Base-by-base conservation (phyloP, 2,888 invertebrate species). In the Allygus modestus region DNA sequence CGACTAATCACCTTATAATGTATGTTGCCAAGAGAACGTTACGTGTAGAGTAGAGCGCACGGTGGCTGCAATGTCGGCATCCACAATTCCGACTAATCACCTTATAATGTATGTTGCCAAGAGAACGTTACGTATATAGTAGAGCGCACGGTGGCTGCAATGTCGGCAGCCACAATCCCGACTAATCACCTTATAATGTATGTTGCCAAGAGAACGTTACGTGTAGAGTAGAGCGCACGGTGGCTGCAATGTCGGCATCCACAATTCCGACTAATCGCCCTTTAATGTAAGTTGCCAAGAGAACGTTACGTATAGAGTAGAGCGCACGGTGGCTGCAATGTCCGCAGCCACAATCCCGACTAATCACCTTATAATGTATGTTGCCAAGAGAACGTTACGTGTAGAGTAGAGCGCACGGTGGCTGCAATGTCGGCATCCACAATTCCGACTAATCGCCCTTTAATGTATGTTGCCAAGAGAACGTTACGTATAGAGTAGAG, bases 361-460 rank as follows among this genome's bases (percentile, higher is more conserved):
- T 83, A 83, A 83, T 83, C 73, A 75, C 83, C 83, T 26, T 83
- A 75, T 83, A 83, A 83, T 83, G 61, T 75, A 83, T 83, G 83
- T 83, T 23, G 83, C 31, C 83, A 58, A 58, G 26, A 20, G 20
- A 58, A 58, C 58, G 12, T 23, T 9, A 20, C 58, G 7, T 23
- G 26, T 2, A 58, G 23, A 23, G 58, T 23, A 58, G 23, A 58
- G 26, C 58, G 58, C n/a, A 51, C 51, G 12, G 23, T 23, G 23
- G 58, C 20, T 58, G 58, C 26, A 23, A 58, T 58, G 23, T 58
- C 58, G 7, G 58, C 26, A 26, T 4, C 20, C 58, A 26, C 20
- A 20, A 58, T 26, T 23, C 58, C 5, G 26, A 58, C 23, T 58
- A 26, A 23, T 51, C 51, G 51, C 51, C n/a, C 2, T 51, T 9